phyloP scores from a whole-genome alignment of 2,113 vertebrate genomes.

The Burhinus bistriatus region DNA sequence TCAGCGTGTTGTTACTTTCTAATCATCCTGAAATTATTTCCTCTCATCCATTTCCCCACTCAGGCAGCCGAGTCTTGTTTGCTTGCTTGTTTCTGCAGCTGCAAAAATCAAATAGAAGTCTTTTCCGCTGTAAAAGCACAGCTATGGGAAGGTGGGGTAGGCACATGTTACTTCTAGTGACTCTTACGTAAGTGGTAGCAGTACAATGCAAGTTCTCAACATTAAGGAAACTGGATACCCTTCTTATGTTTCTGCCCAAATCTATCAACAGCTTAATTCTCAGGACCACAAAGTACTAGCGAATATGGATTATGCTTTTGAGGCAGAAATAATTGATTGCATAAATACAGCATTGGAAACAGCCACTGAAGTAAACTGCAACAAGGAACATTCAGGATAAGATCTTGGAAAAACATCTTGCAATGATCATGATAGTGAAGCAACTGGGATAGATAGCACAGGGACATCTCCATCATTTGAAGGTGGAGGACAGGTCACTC shows the following conservation, averaged over 20 bases:
- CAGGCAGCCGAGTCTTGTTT: not conserved
- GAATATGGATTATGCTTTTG: not conserved
- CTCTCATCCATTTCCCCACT: not conserved
- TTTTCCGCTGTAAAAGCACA: not conserved
- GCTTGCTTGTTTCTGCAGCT: constrained; percentile 6
- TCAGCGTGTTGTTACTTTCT: not conserved
- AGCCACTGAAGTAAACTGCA: not conserved
- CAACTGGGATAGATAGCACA: not conserved
- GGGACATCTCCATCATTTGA: not conserved
- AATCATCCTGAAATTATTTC: not conserved
- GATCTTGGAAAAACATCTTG: not conserved
- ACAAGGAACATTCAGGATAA: not conserved
- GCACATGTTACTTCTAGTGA: not conserved
- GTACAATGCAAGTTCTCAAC: not conserved
- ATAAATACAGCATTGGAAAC: not conserved
- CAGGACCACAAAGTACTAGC: not conserved
- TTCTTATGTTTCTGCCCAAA: not conserved
- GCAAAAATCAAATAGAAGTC: not conserved
- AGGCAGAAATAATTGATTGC: not conserved
- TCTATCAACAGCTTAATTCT: not conserved
- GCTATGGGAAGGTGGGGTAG: not conserved
- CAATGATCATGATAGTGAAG: not conserved
- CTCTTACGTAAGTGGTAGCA: not conserved
- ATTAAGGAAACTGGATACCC: not conserved
- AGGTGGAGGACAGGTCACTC: not conserved